phyloP scores from a whole-genome alignment of 2,113 vertebrate species.

The Euleptes europaea region DNA sequence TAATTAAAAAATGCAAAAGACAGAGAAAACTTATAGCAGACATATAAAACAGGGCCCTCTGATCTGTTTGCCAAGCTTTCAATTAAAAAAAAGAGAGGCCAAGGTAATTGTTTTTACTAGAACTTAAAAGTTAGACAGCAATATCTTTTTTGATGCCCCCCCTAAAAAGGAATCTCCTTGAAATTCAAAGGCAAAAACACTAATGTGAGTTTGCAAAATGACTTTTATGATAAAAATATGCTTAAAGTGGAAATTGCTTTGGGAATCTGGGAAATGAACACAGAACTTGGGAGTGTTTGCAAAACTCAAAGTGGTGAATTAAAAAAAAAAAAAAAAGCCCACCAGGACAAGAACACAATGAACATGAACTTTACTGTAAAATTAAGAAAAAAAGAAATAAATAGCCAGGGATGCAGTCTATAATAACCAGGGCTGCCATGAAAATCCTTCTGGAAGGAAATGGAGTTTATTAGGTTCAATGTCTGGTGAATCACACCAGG shows the following conservation, averaged over 20 bases:
- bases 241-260: slow-evolving; percentile 58
- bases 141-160: background rate
- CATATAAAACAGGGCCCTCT: slow-evolving; percentile 27
- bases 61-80: slow-evolving; percentile 47
- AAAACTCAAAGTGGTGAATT: background rate
- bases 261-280: slow-evolving; percentile 56
- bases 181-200: slow-evolving; percentile 58
- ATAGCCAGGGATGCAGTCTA: background rate
- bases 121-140: slow-evolving; percentile 36
- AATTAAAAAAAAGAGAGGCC: background rate
- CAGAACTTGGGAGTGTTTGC: background rate
- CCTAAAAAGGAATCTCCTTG: slow-evolving; percentile 22
- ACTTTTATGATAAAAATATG: slow-evolving; percentile 46
- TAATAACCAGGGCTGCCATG: no score
- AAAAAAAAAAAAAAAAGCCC: slow-evolving; percentile 20
- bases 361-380: background rate
- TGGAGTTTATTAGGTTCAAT: background rate
- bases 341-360: slow-evolving; percentile 20
- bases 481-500: background rate
- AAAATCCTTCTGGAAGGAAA: background rate
- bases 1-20: slow-evolving; percentile 52
- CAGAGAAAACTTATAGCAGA: slow-evolving; percentile 21
- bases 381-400: background rate
- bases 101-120: slow-evolving; percentile 29
- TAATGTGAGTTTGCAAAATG: slow-evolving; percentile 48